Conservation (phyloP, 2,113 vertebrate species). For the Halichoeres trimaculatus region DNA sequence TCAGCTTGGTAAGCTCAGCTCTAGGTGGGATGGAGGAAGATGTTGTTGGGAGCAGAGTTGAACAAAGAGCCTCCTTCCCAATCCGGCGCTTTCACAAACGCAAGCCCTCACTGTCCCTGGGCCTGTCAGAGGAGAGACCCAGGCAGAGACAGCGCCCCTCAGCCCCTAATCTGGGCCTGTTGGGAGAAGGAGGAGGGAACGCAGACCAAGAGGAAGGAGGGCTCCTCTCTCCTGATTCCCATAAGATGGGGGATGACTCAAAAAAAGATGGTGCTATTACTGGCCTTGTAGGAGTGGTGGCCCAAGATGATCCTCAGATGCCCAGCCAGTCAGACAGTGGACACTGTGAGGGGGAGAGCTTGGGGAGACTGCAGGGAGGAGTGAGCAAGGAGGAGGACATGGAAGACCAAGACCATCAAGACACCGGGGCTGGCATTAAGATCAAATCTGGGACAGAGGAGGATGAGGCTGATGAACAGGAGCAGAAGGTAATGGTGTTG, state of each 20-base stretch:
- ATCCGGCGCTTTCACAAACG: slow-evolving; percentile 93
- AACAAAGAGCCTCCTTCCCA: slow-evolving; percentile 89
- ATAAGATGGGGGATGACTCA: slow-evolving; percentile 90
- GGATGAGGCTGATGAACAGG: slow-evolving; percentile 79
- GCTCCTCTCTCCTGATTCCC: slow-evolving; percentile 90
- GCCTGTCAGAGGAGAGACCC: slow-evolving; percentile 86
- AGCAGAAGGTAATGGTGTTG: slow-evolving; percentile 81
- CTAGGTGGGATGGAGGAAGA: slow-evolving; percentile 81
- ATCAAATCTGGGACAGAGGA: slow-evolving; percentile 83
- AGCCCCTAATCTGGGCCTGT: slow-evolving; percentile 82
- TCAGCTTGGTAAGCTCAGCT: slow-evolving; percentile 94
- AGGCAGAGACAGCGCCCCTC: slow-evolving; percentile 87
- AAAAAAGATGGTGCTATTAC: slow-evolving; percentile 79
- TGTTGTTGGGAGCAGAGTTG: slow-evolving; percentile 70
- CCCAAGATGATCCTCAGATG: slow-evolving; percentile 94
- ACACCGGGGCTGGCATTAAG: slow-evolving; percentile 77
- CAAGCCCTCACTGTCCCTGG: slow-evolving; percentile 85
- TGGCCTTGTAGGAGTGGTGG: slow-evolving; percentile 54
- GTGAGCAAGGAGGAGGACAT: slow-evolving; percentile 81
- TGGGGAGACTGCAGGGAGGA: slow-evolving; percentile 64
- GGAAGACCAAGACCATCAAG: slow-evolving; percentile 74
- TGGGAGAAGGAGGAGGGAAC: slow-evolving; percentile 72
- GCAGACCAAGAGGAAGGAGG: slow-evolving; percentile 73
- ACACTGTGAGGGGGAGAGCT: slow-evolving; percentile 66
- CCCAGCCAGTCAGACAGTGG: slow-evolving; percentile 95